phyloP scores from a whole-genome alignment of 1,140 invertebrate species.

The Aphidius gifuensis region DNA sequence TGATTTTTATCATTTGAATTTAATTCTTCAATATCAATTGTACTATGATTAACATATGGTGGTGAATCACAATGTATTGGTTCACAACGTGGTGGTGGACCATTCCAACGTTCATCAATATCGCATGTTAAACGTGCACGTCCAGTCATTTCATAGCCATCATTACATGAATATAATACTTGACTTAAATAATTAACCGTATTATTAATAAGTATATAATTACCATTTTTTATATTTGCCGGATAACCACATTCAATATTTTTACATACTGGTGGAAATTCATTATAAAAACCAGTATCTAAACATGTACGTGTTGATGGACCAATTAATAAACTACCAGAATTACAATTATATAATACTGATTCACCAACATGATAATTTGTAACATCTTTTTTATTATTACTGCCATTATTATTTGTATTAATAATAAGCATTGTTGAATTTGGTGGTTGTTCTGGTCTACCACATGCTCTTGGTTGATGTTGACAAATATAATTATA shows the following conservation, averaged over 20 bases:
- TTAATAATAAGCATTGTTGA: constrained; percentile 73
- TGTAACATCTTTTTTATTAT: constrained; percentile 40
- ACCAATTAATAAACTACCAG: constrained; percentile 82
- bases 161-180: constrained; percentile 79
- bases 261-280: constrained; percentile 90
- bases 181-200: constrained; percentile 81
- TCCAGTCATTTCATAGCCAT: constrained; percentile 80
- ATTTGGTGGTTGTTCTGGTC: constrained; percentile 89
- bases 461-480: constrained; percentile 84
- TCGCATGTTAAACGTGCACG: constrained; percentile 82
- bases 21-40: constrained; percentile 59
- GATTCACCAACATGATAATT: constrained; percentile 79
- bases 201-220: constrained; percentile 77
- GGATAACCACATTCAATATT: constrained; percentile 87
- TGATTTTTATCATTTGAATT: constrained; percentile 31
- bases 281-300: constrained; percentile 89
- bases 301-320: constrained; percentile 79
- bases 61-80: constrained; percentile 76
- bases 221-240: constrained; percentile 79
- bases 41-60: constrained; percentile 68
- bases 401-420: constrained; percentile 17
- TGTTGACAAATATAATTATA: constrained; percentile 94
- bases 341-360: constrained; percentile 85
- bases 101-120: constrained; percentile 90
- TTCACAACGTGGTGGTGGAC: constrained; percentile 84